A percentile compares a stretch with the other conserved stretches of the same genome.
Conservation (phyloP, 2,113 vertebrate genomes). For the Mesocricetus auratus region DNA sequence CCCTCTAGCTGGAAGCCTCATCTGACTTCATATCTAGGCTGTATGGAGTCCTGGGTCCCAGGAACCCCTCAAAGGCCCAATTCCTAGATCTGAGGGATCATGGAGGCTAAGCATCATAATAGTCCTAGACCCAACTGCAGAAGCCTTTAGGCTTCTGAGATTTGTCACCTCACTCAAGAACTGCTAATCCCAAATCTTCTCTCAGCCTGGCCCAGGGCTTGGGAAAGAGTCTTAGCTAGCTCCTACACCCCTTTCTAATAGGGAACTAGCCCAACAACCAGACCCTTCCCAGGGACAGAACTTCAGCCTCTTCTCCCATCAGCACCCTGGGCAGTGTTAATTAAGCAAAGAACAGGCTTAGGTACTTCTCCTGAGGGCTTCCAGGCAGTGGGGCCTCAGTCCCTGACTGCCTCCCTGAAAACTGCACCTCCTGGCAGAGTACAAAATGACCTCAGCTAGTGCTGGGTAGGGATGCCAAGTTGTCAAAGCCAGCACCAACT, state of each 20-base stretch:
- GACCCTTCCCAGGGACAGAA: background rate
- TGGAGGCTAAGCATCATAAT: background rate
- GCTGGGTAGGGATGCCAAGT: background rate
- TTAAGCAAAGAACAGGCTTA: background rate
- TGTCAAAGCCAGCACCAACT: background rate
- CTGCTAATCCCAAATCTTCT: background rate
- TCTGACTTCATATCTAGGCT: background rate
- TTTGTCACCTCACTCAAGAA: background rate
- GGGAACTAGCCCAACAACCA: rapidly evolving
- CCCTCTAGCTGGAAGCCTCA: background rate
- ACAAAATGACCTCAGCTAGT: background rate
- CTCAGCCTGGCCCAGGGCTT: background rate
- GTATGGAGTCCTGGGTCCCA: background rate
- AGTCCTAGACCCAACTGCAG: rapidly evolving
- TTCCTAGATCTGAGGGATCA: background rate
- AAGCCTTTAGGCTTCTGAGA: background rate
- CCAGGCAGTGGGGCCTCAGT: background rate
- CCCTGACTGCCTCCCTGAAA: background rate
- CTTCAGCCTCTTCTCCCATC: background rate
- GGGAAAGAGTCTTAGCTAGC: background rate
- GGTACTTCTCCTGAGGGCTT: background rate
- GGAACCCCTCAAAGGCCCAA: background rate
- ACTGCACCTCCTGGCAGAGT: background rate
- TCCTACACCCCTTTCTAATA: rapidly evolving
- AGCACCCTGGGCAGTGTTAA: background rate